Conservation (phyloP, 2,797 vertebrate genomes). For the Gadopsis bispinosus region DNA sequence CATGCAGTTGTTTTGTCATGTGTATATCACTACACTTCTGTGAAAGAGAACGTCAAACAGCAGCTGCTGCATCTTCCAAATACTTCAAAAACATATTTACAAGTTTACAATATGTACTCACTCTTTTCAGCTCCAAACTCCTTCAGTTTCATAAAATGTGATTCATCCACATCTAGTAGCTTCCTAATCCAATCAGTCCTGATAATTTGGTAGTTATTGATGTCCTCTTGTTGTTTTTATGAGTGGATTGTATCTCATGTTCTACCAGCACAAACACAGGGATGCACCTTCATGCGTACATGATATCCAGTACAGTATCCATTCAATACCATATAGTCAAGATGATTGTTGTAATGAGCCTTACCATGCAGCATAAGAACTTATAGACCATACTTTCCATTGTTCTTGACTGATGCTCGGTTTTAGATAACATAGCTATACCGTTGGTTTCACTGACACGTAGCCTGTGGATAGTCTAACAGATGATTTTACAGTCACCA, state of each 20-base stretch:
- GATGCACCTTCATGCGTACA: neutral
- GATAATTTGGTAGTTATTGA: neutral
- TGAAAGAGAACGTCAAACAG: neutral
- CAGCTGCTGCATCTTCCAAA: neutral
- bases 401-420: neutral
- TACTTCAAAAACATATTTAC: neutral
- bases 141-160: neutral
- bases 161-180: constrained; percentile 1
- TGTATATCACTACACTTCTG: neutral
- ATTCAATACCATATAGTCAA: neutral
- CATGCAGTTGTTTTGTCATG: neutral
- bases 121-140: neutral
- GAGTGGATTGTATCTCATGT: neutral
- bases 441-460: neutral
- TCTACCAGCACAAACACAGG: neutral
- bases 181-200: neutral
- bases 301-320: neutral
- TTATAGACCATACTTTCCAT: too few species aligned
- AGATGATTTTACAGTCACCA: too few species aligned
- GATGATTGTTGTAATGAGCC: neutral
- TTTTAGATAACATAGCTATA: neutral
- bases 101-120: neutral
- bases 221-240: neutral
- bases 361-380: too few species aligned
- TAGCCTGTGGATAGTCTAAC: too few species aligned